Conservation (phyloP, 1,140 invertebrate species). For the Drosophila hydei region DNA sequence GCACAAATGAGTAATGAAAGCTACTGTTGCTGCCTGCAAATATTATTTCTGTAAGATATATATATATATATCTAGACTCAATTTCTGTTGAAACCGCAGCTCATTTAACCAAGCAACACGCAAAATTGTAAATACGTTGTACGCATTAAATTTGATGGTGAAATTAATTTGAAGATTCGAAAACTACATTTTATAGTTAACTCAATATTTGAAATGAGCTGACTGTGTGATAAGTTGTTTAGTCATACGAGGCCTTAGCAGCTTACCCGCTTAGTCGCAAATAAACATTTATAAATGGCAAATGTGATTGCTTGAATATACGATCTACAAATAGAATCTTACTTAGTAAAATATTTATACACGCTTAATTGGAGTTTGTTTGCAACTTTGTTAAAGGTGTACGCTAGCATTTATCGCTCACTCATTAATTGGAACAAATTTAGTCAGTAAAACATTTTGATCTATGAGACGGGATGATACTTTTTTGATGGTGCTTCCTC, state of each 20-base stretch:
- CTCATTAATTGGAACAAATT: too few species aligned
- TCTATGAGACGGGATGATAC: too few species aligned
- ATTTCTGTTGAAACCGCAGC: neutral
- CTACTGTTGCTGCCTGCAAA: neutral
- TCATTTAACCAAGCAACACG: slow-evolving; percentile 8
- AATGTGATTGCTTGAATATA: neutral
- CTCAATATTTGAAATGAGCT: slow-evolving; percentile 10
- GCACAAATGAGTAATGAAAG: neutral
- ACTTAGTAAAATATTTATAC: neutral
- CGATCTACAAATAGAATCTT: neutral
- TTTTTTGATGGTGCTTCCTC: too few species aligned
- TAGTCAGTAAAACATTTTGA: too few species aligned
- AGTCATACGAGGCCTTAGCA: neutral
- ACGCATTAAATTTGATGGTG: neutral
- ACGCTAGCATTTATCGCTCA: too few species aligned
- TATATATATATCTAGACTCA: too few species aligned
- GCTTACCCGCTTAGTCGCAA: neutral
- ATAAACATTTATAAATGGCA: neutral
- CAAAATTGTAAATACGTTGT: slow-evolving; percentile 5
- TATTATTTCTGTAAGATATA: neutral
- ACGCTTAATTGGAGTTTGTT: neutral
- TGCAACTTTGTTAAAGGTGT: too few species aligned
- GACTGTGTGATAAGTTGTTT: neutral
- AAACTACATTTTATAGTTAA: neutral
- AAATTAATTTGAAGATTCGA: neutral